These are phyloP conservation scores for Tetranychus truncatus DNA, from an alignment of 2,888 invertebrate species.

Conservation along the genomic window DNA sequence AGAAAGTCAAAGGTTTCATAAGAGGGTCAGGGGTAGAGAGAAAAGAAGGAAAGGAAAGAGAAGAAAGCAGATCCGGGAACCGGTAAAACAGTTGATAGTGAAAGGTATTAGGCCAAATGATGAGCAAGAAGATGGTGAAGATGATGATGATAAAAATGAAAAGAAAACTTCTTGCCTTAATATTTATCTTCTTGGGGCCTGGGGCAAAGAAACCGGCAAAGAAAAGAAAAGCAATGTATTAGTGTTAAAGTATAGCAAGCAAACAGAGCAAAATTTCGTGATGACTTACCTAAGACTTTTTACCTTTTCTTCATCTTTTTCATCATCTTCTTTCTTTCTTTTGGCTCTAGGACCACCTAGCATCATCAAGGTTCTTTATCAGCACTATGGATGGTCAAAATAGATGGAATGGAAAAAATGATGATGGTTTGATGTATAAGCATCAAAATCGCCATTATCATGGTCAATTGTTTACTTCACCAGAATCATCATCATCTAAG, in stretches of 20 bases:
- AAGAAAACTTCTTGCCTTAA: not conserved
- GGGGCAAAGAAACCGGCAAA: not conserved
- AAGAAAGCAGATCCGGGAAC: constrained; percentile 2
- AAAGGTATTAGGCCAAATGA: not conserved
- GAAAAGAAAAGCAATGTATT: not conserved
- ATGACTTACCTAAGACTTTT: not conserved
- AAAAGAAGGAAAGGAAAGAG: constrained; percentile 3
- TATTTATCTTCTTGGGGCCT: not conserved
- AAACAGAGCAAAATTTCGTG: constrained; percentile 5
- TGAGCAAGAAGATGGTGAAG: not conserved
- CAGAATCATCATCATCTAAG: not conserved
- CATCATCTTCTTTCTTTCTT: not conserved
- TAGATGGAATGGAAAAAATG: not conserved
- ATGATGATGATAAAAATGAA: not conserved
- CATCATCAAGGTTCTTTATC: not conserved
- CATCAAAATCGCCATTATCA: not conserved
- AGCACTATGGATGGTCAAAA: not conserved
- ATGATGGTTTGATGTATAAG: not conserved
- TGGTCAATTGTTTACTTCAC: not conserved
- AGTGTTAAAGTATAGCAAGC: not conserved
- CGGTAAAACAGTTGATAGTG: not conserved
- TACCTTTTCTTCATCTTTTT: not conserved
- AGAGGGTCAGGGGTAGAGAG: constrained; percentile 2
- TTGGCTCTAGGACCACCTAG: not conserved
- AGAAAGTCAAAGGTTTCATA: no score